Conservation (phyloP, 2,797 vertebrate genomes). For the Acridotheres tristis region DNA sequence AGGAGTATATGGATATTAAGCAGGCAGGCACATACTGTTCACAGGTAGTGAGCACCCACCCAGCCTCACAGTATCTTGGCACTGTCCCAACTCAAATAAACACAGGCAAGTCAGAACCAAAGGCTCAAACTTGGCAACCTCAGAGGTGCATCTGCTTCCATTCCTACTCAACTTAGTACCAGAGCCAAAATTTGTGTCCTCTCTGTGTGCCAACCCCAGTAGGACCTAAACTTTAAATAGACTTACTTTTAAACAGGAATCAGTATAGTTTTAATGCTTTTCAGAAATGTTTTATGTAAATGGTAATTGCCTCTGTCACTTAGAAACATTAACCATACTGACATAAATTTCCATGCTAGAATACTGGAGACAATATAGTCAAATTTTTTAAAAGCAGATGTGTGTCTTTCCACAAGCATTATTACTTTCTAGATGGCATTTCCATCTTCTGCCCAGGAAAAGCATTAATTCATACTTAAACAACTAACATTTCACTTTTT, state of each 20-base stretch:
- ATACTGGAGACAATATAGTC: background rate
- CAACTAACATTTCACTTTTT: background rate
- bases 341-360: constrained; percentile 8
- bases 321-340: constrained; percentile 1
- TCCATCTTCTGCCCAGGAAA: background rate
- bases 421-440: background rate
- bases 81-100: background rate
- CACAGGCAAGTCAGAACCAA: background rate
- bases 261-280: background rate
- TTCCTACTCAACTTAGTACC: background rate
- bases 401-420: background rate
- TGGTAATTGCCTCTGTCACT: background rate
- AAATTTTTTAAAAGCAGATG: background rate
- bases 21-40: background rate
- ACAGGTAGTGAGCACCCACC: background rate
- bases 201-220: background rate
- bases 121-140: background rate
- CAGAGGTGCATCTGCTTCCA: background rate
- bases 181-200: background rate
- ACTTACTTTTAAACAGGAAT: background rate
- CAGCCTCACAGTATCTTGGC: background rate
- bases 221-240: background rate
- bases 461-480: background rate
- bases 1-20: background rate
- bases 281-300: constrained; percentile 1